These are phyloP conservation scores for Scomber colias DNA, from an alignment of 2,113 vertebrate species.

Conservation along the genomic window DNA sequence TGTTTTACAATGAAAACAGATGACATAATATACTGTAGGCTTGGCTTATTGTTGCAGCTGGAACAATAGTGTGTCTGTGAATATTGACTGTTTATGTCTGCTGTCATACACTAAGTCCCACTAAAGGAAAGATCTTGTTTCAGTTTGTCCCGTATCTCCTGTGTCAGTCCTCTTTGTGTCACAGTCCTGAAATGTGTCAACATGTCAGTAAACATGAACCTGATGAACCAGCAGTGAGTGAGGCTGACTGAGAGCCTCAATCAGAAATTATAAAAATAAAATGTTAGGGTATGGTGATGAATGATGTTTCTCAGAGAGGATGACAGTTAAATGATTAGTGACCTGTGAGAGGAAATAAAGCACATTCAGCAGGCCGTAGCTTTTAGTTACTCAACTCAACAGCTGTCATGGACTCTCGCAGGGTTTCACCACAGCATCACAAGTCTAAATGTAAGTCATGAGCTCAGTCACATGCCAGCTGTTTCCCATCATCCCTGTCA, in stretches of 20 bases:
- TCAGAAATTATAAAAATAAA: not conserved
- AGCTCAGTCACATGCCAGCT: constrained; percentile 26
- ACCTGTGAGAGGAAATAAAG: not conserved
- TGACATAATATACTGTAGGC: not conserved
- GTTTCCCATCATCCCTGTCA: not conserved
- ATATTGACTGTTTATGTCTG: constrained; percentile 13
- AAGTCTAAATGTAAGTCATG: constrained; percentile 45
- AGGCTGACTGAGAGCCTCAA: not conserved
- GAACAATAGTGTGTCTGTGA: constrained; percentile 7
- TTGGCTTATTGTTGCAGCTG: not conserved
- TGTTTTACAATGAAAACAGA: not conserved
- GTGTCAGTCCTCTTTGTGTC: constrained; percentile 27
- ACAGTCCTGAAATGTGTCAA: constrained; percentile 14
- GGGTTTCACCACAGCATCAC: constrained; percentile 57
- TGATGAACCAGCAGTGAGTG: constrained; percentile 4
- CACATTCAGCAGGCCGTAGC: not conserved
- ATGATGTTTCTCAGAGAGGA: too few relatives aligned
- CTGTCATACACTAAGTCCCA: not conserved
- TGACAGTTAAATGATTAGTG: not conserved
- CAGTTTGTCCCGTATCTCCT: constrained; percentile 9
- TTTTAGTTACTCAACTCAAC: constrained; percentile 13
- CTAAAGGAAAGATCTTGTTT: constrained; percentile 16
- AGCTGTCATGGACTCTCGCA: constrained; percentile 27
- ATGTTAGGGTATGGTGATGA: too few relatives aligned
- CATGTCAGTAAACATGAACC: not conserved